Conservation (phyloP, 2,888 invertebrate species). For the Drosophila atroscutellata region DNA sequence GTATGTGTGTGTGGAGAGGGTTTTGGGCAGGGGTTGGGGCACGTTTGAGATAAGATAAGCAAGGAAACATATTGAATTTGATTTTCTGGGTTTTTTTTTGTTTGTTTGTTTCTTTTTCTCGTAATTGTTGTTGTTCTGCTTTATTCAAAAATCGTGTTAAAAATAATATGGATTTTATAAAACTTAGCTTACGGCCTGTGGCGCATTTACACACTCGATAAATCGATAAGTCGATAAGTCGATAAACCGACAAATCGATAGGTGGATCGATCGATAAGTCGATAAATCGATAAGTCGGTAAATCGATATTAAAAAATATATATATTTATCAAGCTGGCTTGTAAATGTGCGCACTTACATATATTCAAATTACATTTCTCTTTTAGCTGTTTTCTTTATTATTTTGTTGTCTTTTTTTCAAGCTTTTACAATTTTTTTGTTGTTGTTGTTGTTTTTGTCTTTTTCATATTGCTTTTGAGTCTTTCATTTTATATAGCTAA, state of each 20-base stretch:
- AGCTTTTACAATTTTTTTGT: constrained; percentile 25
- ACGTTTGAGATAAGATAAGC: constrained; percentile 20
- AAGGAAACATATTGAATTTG: constrained; percentile 10
- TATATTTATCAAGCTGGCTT: constrained; percentile 53
- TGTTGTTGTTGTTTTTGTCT: background rate
- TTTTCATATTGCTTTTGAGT: constrained; percentile 79
- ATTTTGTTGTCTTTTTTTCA: constrained; percentile 22
- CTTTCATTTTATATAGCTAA: constrained; percentile 70
- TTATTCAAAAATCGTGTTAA: constrained; percentile 71
- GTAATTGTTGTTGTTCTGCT: constrained; percentile 52
- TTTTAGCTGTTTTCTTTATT: constrained; percentile 30
- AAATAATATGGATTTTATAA: constrained; percentile 45
- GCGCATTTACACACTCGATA: constrained; percentile 47
- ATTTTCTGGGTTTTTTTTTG: constrained; percentile 3
- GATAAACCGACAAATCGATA: constrained; percentile 21
- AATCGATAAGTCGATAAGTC: constrained; percentile 42
- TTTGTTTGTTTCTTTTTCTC: constrained; percentile 17
- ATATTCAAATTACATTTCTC: constrained; percentile 15
- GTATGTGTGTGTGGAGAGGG: rapidly evolving
- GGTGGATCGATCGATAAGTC: constrained; percentile 48
- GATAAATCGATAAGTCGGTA: constrained; percentile 2
- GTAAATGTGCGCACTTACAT: constrained; percentile 50
- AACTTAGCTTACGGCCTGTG: constrained; percentile 53
- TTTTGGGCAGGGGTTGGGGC: background rate
- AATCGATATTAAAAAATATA: constrained; percentile 23